A percentile compares a stretch with the other conserved stretches of the same genome.
Conservation (phyloP, 2,888 invertebrate species). For the Zelleria hepariella region DNA sequence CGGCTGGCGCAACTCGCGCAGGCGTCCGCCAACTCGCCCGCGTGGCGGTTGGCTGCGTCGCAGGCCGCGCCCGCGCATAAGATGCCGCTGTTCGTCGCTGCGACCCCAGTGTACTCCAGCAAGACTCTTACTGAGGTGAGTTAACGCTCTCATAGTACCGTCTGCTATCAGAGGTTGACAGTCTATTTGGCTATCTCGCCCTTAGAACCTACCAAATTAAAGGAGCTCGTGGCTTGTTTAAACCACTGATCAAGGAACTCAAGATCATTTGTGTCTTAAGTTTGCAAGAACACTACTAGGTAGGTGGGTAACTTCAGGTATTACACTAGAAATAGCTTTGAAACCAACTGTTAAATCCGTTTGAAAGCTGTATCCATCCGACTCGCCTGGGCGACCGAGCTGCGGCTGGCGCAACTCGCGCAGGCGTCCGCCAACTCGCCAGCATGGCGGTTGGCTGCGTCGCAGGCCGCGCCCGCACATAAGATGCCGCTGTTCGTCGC, state of each 20-base stretch:
- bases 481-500: slow-evolving; percentile 94
- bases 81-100: slow-evolving; percentile 92
- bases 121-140: slow-evolving; percentile 87
- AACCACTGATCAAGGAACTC: too few relatives aligned
- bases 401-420: slow-evolving; percentile 90
- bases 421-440: slow-evolving; percentile 91
- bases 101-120: slow-evolving; percentile 89
- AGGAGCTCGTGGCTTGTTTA: too few relatives aligned
- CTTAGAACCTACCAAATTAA: too few relatives aligned
- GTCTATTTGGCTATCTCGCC: too few relatives aligned
- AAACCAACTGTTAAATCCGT: too few relatives aligned
- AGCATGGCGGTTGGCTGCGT: slow-evolving; percentile 91
- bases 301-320: too few relatives aligned
- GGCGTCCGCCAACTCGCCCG: slow-evolving; percentile 91
- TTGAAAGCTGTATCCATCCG: too few relatives aligned
- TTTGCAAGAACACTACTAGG: too few relatives aligned
- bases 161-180: too few relatives aligned
- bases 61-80: slow-evolving; percentile 86
- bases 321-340: too few relatives aligned
- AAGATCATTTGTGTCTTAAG: too few relatives aligned
- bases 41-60: slow-evolving; percentile 90
- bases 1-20: slow-evolving; percentile 91
- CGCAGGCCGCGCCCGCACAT: slow-evolving; percentile 83
- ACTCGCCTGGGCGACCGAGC: slow-evolving; percentile 93
- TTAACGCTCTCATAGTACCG: too few relatives aligned